Evolutionary conservation across 1,140 invertebrate species (phyloP).

Genomic region (Sitophilus oryzae): DNA sequence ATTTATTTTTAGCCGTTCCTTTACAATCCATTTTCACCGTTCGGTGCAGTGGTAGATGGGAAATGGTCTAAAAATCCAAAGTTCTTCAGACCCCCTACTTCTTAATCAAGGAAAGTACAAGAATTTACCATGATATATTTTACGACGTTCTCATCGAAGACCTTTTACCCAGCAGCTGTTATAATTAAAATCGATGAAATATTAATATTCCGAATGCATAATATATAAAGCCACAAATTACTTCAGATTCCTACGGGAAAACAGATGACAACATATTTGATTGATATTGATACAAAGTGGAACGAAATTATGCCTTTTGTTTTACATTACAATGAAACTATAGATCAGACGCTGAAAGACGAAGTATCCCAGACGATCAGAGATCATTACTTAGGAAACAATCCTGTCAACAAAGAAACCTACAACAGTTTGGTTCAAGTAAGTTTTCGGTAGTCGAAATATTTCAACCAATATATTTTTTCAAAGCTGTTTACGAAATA

Average conservation of each 20-base stretch:
- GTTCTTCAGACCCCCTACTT: constrained; percentile 50
- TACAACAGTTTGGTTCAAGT: constrained; percentile 25
- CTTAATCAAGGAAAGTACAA: constrained; percentile 43
- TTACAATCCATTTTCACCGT: constrained; percentile 44
- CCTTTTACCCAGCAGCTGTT: constrained; percentile 42
- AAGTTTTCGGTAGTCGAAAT: too few species aligned
- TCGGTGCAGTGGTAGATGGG: constrained; percentile 39
- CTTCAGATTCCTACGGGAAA: constrained; percentile 32
- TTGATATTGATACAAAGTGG: constrained; percentile 31
- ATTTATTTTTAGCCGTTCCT: constrained; percentile 38
- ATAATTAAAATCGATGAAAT: too few species aligned
- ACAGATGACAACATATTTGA: constrained; percentile 26
- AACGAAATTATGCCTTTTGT: constrained; percentile 33
- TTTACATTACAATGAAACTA: constrained; percentile 34
- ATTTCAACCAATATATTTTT: too few species aligned
- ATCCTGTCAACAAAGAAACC: constrained; percentile 23
- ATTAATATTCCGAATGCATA: too few species aligned
- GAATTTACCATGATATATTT: constrained; percentile 42
- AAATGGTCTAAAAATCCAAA: constrained; percentile 46
- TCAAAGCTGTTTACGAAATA: too few species aligned
- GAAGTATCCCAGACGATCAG: constrained; percentile 32
- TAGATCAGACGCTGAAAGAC: constrained; percentile 16
- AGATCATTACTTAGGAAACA: constrained; percentile 28
- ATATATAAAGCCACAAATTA: too few species aligned
- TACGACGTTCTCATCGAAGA: constrained; percentile 42